Evolutionary conservation across 2,797 vertebrate genomes (phyloP), one percentile per base, ranked within the genome.

Genomic region (Aplochiton taeniatus): DNA sequence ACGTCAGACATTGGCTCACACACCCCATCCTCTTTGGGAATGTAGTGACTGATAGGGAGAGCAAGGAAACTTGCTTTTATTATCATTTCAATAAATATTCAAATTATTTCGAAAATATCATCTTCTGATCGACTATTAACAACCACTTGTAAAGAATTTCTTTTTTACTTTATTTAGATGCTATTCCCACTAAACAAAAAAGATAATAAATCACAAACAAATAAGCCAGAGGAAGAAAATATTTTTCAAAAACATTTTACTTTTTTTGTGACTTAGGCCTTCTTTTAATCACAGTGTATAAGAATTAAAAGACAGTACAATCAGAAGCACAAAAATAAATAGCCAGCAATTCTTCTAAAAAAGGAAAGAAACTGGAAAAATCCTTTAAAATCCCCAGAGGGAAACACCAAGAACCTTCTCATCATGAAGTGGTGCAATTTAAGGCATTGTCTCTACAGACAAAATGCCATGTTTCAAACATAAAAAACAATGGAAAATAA

Each of bases 281-380:
- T 20, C 52, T 68, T 70, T 58, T 72, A 53, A 70, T 79, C 73
- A 78, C 78, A 78, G 77, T 78, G 79, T 61, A 72, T 63, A 61
- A 63, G 64, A 68, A 75, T 70, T 43, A 52, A 73, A 78, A 75
- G 73, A 52, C 72, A 80, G 67, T 55, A 70, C 11, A 74, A 66
- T 57, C 60, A 73, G 56, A 65, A 73, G 49, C 54, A 58, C 61
- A 61, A 74, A 74, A 58, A 65, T 70, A 61, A 68, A 72, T 58
- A 66, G 47, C 11, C 62, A 58, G 17, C 61, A 47, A 62, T 55
- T 65, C 53, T 62, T 53, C 43, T 59, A 69, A 74, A 57, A 72
- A 64, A 60, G 16, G 65, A 42, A 61, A 61, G 59, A 13, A 44
- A 44, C 16, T 31, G 31, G 4, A 53, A 61, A 66, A 75, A 70